Evolutionary conservation across 2,888 invertebrate species (phyloP).

Genomic region (Nomada flava): DNA sequence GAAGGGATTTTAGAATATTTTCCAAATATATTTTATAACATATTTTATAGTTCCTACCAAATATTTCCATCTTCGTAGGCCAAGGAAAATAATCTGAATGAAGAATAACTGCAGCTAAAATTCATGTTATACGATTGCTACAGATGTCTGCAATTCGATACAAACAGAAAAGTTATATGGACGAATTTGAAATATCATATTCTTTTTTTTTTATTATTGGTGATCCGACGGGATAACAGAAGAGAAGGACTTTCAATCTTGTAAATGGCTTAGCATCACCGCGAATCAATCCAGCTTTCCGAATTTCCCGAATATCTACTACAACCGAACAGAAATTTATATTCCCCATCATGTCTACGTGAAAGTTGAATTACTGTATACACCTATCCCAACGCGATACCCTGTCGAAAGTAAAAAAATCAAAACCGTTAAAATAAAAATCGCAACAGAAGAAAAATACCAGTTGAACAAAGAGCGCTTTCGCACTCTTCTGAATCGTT

Average conservation of each 20-base stretch:
- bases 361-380: not conserved
- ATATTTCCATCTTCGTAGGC: too few species aligned
- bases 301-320: slow-evolving; percentile 20
- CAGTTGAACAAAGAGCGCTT: too few species aligned
- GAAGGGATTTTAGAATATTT: too few species aligned
- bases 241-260: slow-evolving; percentile 31
- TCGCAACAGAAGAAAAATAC: too few species aligned
- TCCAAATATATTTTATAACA: too few species aligned
- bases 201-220: not conserved
- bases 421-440: not conserved
- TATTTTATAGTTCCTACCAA: too few species aligned
- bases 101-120: not conserved
- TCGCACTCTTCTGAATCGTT: too few species aligned
- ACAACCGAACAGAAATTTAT: not conserved
- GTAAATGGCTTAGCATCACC: slow-evolving; percentile 37
- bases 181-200: not conserved
- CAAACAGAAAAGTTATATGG: not conserved
- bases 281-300: slow-evolving; percentile 15
- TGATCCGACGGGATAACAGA: slow-evolving; percentile 2
- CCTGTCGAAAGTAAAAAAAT: not conserved
- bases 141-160: not conserved
- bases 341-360: not conserved
- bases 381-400: too few species aligned
- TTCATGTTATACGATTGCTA: not conserved
- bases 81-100: not conserved